Evolutionary conservation across 1,140 invertebrate species (phyloP), one percentile per base, ranked within the genome.

Genomic region (Tyrophagus putrescentiae): DNA sequence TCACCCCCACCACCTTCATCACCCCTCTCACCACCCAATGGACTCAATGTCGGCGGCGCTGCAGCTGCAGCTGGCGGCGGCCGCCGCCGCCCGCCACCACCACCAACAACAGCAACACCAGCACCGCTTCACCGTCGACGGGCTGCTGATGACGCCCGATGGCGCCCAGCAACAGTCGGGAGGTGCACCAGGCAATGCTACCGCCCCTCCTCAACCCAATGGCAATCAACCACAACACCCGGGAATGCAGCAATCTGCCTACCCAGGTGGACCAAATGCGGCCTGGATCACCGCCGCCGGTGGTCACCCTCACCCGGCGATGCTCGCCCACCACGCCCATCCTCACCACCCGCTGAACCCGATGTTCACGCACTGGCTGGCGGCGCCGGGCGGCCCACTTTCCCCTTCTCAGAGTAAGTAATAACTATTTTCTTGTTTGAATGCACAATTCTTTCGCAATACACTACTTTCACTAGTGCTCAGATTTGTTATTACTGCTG

Each of bases 341-440:
- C 23, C 18, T 18, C 45, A 48, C 45, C 52, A 54, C 39, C 52
- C 52, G 13, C 13, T 54, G 28, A 54, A 54, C 39, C 52, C 52
- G 39, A n/a, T n/a, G n/a, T 54, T 54, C 25, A n/a, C 18, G 18
- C 52, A 54, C 27, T 54, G 52, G 52, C 25, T 54, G 9, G 52
- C 27, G 3, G 31, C 32, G 28, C 3, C 52, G 21, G 13, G 9
- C 25, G 52, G 52, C 25, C 52, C 52, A 54, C 25, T 54, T 11
- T 54, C 52, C 21, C 52, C 52, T 34, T 54, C 52, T 18, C 52
- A 54, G 4, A 54, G 52, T 54, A 54, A 54, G 52, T 54, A n/a
- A n/a, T n/a, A n/a, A n/a, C n/a, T n/a, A n/a, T n/a, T n/a, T n/a
- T n/a, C n/a, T n/a, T n/a, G n/a, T n/a, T n/a, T n/a, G n/a, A n/a